These are phyloP conservation scores for Antrozous pallidus DNA, from an alignment of 2,797 vertebrate genomes.

Conservation along the genomic window DNA sequence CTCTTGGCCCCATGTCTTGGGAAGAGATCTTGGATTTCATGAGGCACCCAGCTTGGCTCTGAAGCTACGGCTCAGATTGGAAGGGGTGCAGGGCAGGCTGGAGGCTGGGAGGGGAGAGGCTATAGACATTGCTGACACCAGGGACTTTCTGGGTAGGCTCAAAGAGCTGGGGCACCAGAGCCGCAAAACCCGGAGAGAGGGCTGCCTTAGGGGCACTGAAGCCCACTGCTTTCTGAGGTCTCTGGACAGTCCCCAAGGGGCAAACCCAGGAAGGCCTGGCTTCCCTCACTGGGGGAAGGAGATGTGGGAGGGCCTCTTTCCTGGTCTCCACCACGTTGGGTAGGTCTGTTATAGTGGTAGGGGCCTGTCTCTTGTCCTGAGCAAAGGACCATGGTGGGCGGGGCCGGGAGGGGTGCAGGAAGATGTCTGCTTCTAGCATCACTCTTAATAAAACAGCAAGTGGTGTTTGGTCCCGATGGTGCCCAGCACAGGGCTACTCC, in stretches of 20 bases:
- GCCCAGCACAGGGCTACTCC: not conserved
- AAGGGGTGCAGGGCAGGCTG: not conserved
- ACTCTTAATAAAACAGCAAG: not conserved
- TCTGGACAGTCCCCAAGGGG: not conserved
- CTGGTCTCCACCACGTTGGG: not conserved
- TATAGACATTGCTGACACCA: not conserved
- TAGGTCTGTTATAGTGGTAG: not conserved
- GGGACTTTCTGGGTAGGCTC: not conserved
- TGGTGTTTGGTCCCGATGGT: no score
- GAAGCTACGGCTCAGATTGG: not conserved
- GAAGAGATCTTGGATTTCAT: not conserved
- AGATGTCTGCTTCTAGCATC: not conserved
- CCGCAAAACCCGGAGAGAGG: not conserved
- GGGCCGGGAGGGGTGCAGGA: not conserved
- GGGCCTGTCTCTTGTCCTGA: not conserved
- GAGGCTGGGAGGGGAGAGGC: not conserved
- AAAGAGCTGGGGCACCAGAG: not conserved
- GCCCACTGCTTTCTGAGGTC: not conserved
- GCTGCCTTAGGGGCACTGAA: fast-evolving
- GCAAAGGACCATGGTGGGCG: not conserved
- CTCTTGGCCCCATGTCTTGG: not conserved
- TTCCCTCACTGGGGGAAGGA: not conserved
- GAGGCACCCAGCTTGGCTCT: not conserved
- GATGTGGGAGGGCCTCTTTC: not conserved
- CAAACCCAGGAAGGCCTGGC: not conserved